Base-by-base conservation (phyloP, 2,797 vertebrate genomes). In the Microchirus variegatus region DNA sequence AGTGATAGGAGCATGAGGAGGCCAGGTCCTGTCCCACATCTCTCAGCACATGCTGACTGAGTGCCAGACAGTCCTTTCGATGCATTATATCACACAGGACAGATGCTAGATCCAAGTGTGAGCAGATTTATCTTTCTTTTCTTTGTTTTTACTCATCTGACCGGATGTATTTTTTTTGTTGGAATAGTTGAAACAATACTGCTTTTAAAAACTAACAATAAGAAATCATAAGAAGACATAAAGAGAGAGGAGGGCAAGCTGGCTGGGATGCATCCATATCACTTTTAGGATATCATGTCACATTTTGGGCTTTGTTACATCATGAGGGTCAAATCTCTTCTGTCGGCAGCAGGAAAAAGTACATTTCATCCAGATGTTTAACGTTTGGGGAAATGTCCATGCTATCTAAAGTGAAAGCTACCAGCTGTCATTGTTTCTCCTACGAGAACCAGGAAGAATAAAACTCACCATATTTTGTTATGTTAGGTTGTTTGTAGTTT, bases 11-110 rank as follows among this genome's bases (percentile, higher is more conserved):
- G 73, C 73, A 70, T 56, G 71, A 73, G 71, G 77, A 84, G 85
- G 81, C 74, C 73, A 65, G 70, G 80, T 72, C 80, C 80, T 69
- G 86, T 87, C 87, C 73, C 58, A 89, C 87, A 85, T 63, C 77
- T 70, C 64, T 75, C 75, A 81, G 59, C 80, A 70, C 77, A 79
- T 60, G 70, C 69, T 78, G 73, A 19, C 71, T 12, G 37, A 54
- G 58, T 47, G 65, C 70, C 82, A 75, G 67, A 72, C 67, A 59
- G 54, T 56, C 58, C 41, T 78, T 79, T 70, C 67, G 63, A 40
- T 61, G 52, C 74, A 58, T 43, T 26, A 52, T 17, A 73, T 77
- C 65, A 70, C 67, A 68, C 36, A 41, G 51, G 79, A 80, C 75
- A 76, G 66, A 69, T 54, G 74, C 44, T 9, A 46, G 67, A 67